Conservation (phyloP, 2,797 vertebrate genomes). For the Rachycentron canadum region DNA sequence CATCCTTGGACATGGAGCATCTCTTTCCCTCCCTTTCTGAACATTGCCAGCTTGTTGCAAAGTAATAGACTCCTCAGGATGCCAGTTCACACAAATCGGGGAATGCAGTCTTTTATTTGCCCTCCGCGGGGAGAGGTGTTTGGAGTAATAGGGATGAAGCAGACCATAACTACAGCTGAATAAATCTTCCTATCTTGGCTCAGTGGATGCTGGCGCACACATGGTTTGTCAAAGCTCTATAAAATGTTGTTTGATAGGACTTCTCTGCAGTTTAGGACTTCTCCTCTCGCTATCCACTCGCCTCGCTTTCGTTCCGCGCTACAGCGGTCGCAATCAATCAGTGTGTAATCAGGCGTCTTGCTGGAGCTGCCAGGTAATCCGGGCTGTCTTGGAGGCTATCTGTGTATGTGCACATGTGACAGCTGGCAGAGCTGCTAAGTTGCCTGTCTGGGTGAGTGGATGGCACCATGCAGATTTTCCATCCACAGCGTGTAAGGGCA, state of each 20-base stretch:
- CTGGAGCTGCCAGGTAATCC: conserved; percentile 81
- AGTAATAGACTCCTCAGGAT: conserved; percentile 82
- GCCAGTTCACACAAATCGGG: conserved; percentile 71
- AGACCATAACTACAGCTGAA: conserved; percentile 78
- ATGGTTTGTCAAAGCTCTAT: conserved; percentile 71
- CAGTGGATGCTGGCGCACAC: conserved; percentile 56
- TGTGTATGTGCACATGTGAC: conserved; percentile 59
- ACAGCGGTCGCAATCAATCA: conserved; percentile 82
- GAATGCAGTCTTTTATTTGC: conserved; percentile 77
- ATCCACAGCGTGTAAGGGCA: conserved; percentile 41
- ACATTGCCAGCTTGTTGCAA: conserved; percentile 57
- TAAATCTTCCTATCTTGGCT: conserved; percentile 81
- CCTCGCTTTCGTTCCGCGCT: conserved; percentile 58
- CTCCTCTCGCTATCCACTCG: conserved; percentile 49
- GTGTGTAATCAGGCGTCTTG: conserved; percentile 80
- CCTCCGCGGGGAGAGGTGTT: conserved; percentile 71
- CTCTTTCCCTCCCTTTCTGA: conserved; percentile 46
- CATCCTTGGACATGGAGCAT: conserved; percentile 71
- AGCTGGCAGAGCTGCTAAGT: conserved; percentile 70
- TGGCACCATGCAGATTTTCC: conserved; percentile 61
- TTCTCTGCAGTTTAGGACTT: conserved; percentile 71
- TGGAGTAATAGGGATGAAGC: conserved; percentile 78
- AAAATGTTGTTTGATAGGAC: conserved; percentile 77
- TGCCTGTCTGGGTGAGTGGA: conserved; percentile 60
- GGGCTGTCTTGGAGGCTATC: conserved; percentile 73